These are phyloP conservation scores for Caenorhabditis tropicalis DNA, from an alignment of 1,140 invertebrate genomes.

Conservation along the genomic window DNA sequence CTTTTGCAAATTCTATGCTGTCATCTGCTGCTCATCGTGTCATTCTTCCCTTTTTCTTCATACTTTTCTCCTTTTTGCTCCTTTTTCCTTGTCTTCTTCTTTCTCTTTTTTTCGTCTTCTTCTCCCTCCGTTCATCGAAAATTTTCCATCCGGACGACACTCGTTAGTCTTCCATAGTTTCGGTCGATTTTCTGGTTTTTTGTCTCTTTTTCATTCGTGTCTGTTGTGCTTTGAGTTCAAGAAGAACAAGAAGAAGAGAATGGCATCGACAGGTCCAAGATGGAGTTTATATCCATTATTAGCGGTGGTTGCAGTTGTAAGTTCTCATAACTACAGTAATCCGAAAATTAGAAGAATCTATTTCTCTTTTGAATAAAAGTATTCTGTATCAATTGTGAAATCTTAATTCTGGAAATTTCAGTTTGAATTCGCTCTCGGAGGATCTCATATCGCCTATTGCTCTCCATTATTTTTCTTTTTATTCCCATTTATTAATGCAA, in stretches of 20 bases:
- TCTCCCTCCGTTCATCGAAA: slow-evolving; percentile 19
- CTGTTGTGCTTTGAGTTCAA: slow-evolving; percentile 13
- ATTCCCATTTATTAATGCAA: slow-evolving; percentile 37
- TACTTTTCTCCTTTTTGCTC: neutral
- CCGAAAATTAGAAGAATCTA: no score
- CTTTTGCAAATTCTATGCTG: neutral
- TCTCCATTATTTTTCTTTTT: slow-evolving; percentile 44
- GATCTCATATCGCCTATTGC: slow-evolving; percentile 43
- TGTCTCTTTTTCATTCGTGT: neutral
- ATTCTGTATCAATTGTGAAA: no score
- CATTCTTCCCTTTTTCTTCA: neutral
- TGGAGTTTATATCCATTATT: slow-evolving; percentile 47
- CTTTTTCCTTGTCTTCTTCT: neutral
- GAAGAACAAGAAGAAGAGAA: no score
- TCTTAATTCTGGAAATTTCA: neutral
- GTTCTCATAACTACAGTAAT: neutral
- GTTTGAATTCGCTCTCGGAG: slow-evolving; percentile 43
- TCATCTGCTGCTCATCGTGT: slow-evolving; percentile 39
- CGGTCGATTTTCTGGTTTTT: neutral
- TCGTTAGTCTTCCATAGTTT: slow-evolving; percentile 38
- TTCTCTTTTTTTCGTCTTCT: neutral
- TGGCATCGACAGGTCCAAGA: slow-evolving; percentile 32
- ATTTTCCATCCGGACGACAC: neutral
- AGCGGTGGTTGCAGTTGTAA: slow-evolving; percentile 47
- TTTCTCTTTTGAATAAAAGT: no score